Evolutionary conservation across 2,113 vertebrate genomes (phyloP), one percentile per base, ranked within the genome.

Genomic region (Ictalurus furcatus): DNA sequence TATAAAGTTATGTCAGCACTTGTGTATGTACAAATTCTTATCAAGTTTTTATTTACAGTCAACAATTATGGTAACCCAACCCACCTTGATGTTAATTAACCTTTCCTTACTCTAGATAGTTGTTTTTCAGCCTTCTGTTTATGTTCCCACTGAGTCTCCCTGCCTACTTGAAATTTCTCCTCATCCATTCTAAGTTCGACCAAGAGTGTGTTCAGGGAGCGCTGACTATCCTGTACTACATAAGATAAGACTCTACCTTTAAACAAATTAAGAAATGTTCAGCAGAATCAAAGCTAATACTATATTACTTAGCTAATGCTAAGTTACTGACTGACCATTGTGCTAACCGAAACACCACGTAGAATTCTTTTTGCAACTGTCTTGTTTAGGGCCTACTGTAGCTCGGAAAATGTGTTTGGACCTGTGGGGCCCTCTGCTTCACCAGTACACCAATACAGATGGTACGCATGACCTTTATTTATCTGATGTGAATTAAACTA

Each of bases 211-310:
- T 25, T 44, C 40, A 76, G 37, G 6, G 37, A 73, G 17, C 16
- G 17, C 13, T 1, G 3, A 21, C 14, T 73, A 34, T 34, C 13
- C 34, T 14, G 67, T 1, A 71, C 14, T 17, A 34, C 6, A 34
- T 67, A 23, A 40, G 37, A 74, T 11, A 40, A 76, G 9, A 25
- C 9, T 44, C 21, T 37, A 76, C 11, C 69, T 73, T 73, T 73
- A 73, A 73, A 73, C 69, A 90, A 74, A 48, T 12, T 52, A 30
- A 48, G 67, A 74, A 37, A 81, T 52, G 61, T 65, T 65, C 67
- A 86, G 37, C n/a, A 88, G 58, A 34, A 85, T 37, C 80, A 76
- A 58, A 74, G 79, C 67, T 71, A 85, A 25, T 21, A 23, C 23
- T 13, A 52, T 12, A 52, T 48, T 78, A 78, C 40, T 48, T 48